Conservation (phyloP, 2,797 vertebrate species). For the Characodon lateralis region DNA sequence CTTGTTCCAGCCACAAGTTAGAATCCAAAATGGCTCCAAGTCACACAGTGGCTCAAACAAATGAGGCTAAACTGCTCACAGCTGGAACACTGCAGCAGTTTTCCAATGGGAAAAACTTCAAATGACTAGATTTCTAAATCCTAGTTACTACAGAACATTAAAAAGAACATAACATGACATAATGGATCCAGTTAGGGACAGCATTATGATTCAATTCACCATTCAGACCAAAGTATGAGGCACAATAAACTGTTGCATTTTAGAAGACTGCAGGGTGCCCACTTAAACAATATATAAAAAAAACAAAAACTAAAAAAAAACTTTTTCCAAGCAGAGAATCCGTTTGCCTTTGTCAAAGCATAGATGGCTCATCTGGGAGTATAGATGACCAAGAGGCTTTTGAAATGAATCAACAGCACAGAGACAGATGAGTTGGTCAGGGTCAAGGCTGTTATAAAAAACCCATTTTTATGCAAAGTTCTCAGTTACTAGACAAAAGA, state of each 20-base stretch:
- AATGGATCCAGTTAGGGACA: not conserved
- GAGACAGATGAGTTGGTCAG: conserved; percentile 58
- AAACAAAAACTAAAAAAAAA: not conserved
- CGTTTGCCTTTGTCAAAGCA: conserved; percentile 51
- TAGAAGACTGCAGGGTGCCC: conserved; percentile 18
- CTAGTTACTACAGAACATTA: too few species aligned
- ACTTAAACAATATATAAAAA: conserved; percentile 4
- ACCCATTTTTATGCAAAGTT: conserved; percentile 66
- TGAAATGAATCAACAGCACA: conserved; percentile 69
- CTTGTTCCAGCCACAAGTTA: too few species aligned
- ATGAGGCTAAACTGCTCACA: too few species aligned
- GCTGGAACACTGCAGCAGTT: too few species aligned
- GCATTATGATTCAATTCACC: conserved; percentile 16
- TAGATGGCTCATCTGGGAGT: conserved; percentile 47
- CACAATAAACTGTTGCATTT: conserved; percentile 20
- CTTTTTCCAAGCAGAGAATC: conserved; percentile 30
- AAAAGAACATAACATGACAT: not conserved
- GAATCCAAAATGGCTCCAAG: too few species aligned
- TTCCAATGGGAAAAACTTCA: too few species aligned
- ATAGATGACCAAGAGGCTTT: conserved; percentile 40
- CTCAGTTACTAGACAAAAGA: conserved; percentile 48
- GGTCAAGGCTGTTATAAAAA: conserved; percentile 62
- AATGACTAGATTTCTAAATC: too few species aligned
- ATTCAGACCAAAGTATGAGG: conserved; percentile 17
- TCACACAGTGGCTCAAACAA: too few species aligned